A percentile compares a stretch with the other conserved stretches of the same genome.
Evolutionary conservation across 2,888 invertebrate genomes (phyloP).

Genomic region (Lasioglossum calceatum): DNA sequence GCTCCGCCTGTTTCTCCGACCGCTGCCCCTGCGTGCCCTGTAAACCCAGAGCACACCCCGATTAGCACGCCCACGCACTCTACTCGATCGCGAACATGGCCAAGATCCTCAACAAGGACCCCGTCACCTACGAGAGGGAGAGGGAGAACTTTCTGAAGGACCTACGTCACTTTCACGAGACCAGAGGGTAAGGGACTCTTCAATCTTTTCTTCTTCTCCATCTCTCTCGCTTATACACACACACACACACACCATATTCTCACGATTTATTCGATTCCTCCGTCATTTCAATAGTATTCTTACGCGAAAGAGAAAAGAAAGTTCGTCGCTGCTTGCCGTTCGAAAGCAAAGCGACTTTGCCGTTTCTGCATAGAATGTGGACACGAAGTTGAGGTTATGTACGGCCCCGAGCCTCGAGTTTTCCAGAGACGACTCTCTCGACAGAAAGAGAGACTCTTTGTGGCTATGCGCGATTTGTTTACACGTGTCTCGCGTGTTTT

Average conservation of each 20-base stretch:
- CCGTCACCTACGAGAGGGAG: slow-evolving; percentile 91
- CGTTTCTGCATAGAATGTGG: slow-evolving; percentile 34
- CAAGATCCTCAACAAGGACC: slow-evolving; percentile 88
- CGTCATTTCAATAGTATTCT: neutral
- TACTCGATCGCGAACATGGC: slow-evolving; percentile 85
- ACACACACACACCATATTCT: neutral
- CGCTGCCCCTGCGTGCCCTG: slow-evolving; percentile 68
- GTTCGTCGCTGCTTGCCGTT: neutral
- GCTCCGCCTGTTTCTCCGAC: slow-evolving; percentile 62
- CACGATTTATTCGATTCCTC: neutral
- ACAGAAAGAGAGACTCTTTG: slow-evolving; percentile 5
- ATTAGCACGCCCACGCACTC: slow-evolving; percentile 70
- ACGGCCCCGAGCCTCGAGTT: slow-evolving; percentile 38
- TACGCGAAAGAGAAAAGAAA: neutral
- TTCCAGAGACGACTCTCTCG: slow-evolving; percentile 26
- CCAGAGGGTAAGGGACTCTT: slow-evolving; percentile 92
- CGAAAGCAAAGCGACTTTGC: slow-evolving; percentile 41
- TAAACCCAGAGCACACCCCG: slow-evolving; percentile 73
- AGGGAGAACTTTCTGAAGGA: slow-evolving; percentile 93
- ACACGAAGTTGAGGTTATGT: slow-evolving; percentile 73
- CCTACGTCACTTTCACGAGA: slow-evolving; percentile 95
- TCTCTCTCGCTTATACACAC: neutral
- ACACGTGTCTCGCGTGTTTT: slow-evolving; percentile 35
- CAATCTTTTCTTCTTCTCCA: neutral
- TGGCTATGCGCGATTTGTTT: slow-evolving; percentile 52